phyloP scores from a whole-genome alignment of 2,888 invertebrate genomes.

The Drosophila kambysellisi region DNA sequence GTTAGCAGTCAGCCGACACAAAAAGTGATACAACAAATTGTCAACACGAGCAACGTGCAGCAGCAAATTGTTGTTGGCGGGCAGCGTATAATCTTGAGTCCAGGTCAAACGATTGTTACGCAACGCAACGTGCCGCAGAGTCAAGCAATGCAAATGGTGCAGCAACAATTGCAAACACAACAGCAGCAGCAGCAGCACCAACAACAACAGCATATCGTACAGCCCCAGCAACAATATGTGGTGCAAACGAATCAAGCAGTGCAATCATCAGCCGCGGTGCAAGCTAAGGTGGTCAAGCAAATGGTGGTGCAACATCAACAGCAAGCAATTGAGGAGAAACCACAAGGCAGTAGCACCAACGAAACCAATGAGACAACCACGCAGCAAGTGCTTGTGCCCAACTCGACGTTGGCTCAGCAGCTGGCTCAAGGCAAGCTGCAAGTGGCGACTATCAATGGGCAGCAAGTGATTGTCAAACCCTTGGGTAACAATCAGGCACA shows the following conservation, averaged over 20 bases:
- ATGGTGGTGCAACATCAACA: conserved; percentile 73
- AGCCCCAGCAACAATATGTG: conserved; percentile 79
- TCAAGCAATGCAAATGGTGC: conserved; percentile 74
- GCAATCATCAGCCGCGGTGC: conserved; percentile 63
- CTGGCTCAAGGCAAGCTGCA: conserved; percentile 93
- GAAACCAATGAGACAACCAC: conserved; percentile 66
- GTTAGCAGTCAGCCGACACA: conserved; percentile 73
- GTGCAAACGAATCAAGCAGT: conserved; percentile 69
- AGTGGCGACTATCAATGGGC: conserved; percentile 93
- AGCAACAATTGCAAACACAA: conserved; percentile 68
- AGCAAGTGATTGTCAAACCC: conserved; percentile 92
- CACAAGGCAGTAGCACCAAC: conserved; percentile 82
- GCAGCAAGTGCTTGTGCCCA: conserved; percentile 91
- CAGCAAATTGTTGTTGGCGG: conserved; percentile 85
- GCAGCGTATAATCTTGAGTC: conserved; percentile 84
- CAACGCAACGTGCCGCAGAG: conserved; percentile 83
- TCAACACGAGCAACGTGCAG: conserved; percentile 84
- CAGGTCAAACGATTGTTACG: conserved; percentile 85
- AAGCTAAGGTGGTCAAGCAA: conserved; percentile 75
- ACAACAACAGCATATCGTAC: conserved; percentile 71
- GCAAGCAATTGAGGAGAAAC: conserved; percentile 62
- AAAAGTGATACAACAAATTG: conserved; percentile 85
- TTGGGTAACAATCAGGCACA: conserved; percentile 92
- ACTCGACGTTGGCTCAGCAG: conserved; percentile 91
- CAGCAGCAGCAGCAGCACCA: conserved; percentile 48